Percentiles rank a stretch among this genome's conserved stretches.
Evolutionary conservation across 2,888 invertebrate species (phyloP).

Genomic region (Didymodactylos carnosus): DNA sequence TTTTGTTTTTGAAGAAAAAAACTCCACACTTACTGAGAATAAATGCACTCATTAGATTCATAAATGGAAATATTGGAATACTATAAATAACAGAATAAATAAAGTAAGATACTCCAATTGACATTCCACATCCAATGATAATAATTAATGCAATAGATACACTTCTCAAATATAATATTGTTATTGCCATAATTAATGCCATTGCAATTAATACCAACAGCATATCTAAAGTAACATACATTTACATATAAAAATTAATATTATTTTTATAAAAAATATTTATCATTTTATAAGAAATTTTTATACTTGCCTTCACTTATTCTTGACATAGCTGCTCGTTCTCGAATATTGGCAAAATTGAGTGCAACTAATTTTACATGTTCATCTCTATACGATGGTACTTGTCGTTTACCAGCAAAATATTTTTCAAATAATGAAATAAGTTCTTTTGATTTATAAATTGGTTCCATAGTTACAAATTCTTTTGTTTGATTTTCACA

Average conservation of each 20-base stretch:
- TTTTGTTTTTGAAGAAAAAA: too few relatives aligned
- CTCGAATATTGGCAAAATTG: background rate
- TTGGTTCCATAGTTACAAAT: background rate
- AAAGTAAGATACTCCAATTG: constrained; percentile 16
- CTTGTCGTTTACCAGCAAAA: background rate
- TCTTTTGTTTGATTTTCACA: background rate
- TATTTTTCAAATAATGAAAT: background rate
- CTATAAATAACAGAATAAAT: constrained; percentile 46
- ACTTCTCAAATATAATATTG: constrained; percentile 14
- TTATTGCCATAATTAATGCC: constrained; percentile 10
- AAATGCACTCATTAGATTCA: constrained; percentile 78
- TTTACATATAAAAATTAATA: too few relatives aligned
- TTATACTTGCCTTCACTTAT: background rate
- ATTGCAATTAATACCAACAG: constrained; percentile 15
- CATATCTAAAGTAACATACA: constrained; percentile 18
- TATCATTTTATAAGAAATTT: too few relatives aligned
- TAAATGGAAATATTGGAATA: constrained; percentile 79
- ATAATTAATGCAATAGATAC: constrained; percentile 13
- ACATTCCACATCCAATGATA: constrained; percentile 11
- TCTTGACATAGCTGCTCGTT: background rate
- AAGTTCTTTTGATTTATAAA: background rate
- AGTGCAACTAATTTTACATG: background rate
- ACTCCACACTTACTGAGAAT: too few relatives aligned
- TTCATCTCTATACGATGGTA: background rate
- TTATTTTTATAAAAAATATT: too few relatives aligned